phyloP scores from a whole-genome alignment of 2,113 vertebrate species.

The Lichenostomus cassidix region DNA sequence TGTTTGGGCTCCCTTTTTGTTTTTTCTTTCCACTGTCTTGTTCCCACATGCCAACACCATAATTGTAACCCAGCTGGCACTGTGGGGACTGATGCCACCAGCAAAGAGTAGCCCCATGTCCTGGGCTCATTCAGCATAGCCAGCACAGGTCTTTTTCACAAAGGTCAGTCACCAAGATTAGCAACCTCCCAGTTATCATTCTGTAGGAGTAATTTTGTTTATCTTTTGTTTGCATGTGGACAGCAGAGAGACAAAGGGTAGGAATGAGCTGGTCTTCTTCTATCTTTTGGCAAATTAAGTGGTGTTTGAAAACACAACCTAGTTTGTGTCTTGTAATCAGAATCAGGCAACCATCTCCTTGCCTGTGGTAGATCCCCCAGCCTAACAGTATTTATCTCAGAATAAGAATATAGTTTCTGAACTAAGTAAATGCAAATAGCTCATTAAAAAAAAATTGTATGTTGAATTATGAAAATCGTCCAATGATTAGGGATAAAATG shows the following conservation, averaged over 20 bases:
- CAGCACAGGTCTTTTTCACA: fast-evolving
- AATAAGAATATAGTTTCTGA: background rate
- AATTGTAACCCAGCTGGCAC: background rate
- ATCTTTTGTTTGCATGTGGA: background rate
- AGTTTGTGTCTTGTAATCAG: background rate
- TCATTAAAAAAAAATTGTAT: background rate
- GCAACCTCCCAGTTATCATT: background rate
- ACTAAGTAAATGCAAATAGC: background rate
- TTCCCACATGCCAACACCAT: background rate
- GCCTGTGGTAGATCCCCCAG: background rate
- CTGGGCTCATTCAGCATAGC: background rate
- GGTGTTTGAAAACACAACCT: background rate
- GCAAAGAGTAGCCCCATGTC: fast-evolving
- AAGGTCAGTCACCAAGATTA: background rate
- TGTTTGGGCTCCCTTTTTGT: background rate
- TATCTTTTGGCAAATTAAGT: background rate
- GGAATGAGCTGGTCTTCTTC: background rate
- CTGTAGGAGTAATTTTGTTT: background rate
- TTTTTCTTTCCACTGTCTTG: background rate
- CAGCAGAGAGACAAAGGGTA: background rate
- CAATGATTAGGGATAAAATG: background rate
- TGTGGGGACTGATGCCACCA: fast-evolving
- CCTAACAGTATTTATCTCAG: background rate
- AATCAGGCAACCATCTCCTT: background rate
- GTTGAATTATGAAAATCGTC: background rate